Evolutionary conservation across 2,113 vertebrate genomes (phyloP).

Genomic region (Panthera tigris): DNA sequence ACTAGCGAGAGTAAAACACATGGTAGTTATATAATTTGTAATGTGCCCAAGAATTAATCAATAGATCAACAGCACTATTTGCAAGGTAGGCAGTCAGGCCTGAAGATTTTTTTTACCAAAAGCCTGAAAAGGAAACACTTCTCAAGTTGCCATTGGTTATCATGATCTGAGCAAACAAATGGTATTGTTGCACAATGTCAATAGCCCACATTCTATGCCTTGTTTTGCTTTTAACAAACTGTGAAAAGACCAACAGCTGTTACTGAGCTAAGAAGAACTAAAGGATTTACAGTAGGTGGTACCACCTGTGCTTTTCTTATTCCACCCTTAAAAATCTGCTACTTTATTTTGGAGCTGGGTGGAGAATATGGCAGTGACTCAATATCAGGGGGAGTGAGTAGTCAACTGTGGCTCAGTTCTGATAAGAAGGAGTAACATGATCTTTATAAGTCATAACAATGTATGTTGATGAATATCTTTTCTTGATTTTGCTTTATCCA

Average conservation of each 20-base stretch:
- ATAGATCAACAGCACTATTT: slow-evolving; percentile 24
- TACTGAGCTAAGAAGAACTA: slow-evolving; percentile 64
- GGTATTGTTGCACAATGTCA: slow-evolving; percentile 52
- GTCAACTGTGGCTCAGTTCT: slow-evolving; percentile 30
- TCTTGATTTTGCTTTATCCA: neutral
- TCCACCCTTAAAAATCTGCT: slow-evolving; percentile 62
- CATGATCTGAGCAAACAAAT: slow-evolving; percentile 53
- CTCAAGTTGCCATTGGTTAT: slow-evolving; percentile 41
- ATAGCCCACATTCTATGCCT: slow-evolving; percentile 56
- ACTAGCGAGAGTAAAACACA: slow-evolving; percentile 56
- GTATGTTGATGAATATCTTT: slow-evolving; percentile 1
- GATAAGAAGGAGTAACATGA: slow-evolving; percentile 26
- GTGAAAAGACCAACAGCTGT: slow-evolving; percentile 78
- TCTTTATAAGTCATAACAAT: slow-evolving; percentile 17
- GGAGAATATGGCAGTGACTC: slow-evolving; percentile 45
- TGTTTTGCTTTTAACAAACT: slow-evolving; percentile 68
- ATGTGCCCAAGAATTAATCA: slow-evolving; percentile 42
- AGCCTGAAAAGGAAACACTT: slow-evolving; percentile 1
- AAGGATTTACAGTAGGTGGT: slow-evolving; percentile 74
- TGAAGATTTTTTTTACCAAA: neutral
- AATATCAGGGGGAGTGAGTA: neutral
- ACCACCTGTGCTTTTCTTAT: slow-evolving; percentile 56
- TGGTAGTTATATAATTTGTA: slow-evolving; percentile 44
- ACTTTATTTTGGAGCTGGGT: slow-evolving; percentile 10
- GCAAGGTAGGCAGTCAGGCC: neutral